Evolutionary conservation across 2,797 vertebrate species (phyloP).

Genomic region (Pampus argenteus): DNA sequence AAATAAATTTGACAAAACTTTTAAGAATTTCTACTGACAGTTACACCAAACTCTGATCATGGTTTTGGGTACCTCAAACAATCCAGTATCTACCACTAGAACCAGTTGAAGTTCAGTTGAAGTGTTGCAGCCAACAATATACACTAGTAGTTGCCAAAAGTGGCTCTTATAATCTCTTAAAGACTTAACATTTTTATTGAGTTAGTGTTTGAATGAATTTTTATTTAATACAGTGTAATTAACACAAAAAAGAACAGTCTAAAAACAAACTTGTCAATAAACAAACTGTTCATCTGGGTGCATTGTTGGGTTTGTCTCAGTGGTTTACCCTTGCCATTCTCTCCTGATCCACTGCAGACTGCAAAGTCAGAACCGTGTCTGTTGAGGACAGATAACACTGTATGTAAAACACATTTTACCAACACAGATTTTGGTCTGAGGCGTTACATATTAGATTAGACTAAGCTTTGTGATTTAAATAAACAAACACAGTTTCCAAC

Average conservation of each 20-base stretch:
- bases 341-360: conserved; percentile 74
- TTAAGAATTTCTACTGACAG: conserved; percentile 1
- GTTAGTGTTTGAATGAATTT: conserved; percentile 44
- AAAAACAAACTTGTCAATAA: neutral
- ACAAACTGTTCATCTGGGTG: neutral
- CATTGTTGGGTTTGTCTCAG: conserved; percentile 26
- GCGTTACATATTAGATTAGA: neutral
- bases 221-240: conserved; percentile 46
- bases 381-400: conserved; percentile 28
- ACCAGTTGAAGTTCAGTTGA: too few relatives aligned
- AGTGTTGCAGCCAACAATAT: neutral
- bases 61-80: neutral
- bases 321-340: conserved; percentile 45
- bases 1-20: neutral
- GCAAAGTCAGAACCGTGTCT: conserved; percentile 73
- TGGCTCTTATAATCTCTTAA: neutral
- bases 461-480: neutral
- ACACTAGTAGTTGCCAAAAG: neutral
- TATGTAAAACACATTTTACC: neutral
- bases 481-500: neutral
- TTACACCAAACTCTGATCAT: neutral
- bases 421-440: neutral
- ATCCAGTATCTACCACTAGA: neutral
- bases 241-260: neutral
- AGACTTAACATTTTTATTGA: conserved; percentile 11